Percentiles rank a stretch among this genome's conserved stretches.
These are phyloP conservation scores for Troides aeacus DNA, from an alignment of 2,888 invertebrate species.

Conservation along the genomic window DNA sequence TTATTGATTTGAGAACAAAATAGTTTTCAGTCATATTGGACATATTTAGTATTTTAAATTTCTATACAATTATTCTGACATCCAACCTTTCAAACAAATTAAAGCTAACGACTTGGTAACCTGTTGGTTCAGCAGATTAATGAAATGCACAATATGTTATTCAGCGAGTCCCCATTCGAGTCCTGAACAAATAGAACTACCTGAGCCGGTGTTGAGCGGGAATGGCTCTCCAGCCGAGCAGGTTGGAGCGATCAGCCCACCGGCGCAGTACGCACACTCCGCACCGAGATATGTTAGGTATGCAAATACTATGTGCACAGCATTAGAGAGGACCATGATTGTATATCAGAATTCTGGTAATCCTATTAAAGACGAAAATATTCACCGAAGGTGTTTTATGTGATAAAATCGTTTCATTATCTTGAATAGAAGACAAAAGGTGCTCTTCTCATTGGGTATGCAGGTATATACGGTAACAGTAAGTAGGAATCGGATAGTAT, in stretches of 20 bases:
- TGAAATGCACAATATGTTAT: background rate
- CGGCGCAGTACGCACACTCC: conserved; percentile 85
- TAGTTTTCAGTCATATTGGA: too few relatives aligned
- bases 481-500: too few relatives aligned
- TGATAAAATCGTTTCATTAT: too few relatives aligned
- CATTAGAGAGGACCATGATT: background rate
- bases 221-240: conserved; percentile 68
- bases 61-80: too few relatives aligned
- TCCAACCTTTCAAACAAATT: too few relatives aligned
- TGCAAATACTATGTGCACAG: background rate
- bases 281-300: conserved; percentile 66
- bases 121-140: too few relatives aligned
- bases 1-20: too few relatives aligned
- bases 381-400: too few relatives aligned
- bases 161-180: conserved; percentile 71
- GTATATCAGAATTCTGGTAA: background rate
- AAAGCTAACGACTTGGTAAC: background rate
- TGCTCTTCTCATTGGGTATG: too few relatives aligned
- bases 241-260: conserved; percentile 83
- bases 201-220: conserved; percentile 54
- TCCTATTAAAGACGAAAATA: background rate
- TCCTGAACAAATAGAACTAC: conserved; percentile 58
- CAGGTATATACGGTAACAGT: too few relatives aligned
- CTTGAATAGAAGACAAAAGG: too few relatives aligned
- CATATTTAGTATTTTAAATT: too few relatives aligned